Evolutionary conservation across 2,888 invertebrate species (phyloP).

Genomic region (Andrena camellia): DNA sequence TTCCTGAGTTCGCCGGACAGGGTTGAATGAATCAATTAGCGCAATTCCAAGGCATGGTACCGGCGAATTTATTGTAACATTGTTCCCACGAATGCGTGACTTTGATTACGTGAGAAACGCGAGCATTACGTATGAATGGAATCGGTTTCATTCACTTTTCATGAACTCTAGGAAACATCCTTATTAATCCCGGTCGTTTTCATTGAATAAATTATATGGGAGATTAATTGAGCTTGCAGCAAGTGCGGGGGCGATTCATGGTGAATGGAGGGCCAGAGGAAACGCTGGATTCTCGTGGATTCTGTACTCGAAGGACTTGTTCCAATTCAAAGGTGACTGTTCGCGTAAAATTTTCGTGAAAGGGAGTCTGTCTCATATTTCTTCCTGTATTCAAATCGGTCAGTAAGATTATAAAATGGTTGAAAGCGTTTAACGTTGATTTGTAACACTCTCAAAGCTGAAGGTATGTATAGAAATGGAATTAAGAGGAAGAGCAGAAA

Average conservation of each 20-base stretch:
- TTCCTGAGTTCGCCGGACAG: constrained; percentile 1
- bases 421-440: neutral
- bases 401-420: neutral
- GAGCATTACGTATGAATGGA: constrained; percentile 24
- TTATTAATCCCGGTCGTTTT: constrained; percentile 14
- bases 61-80: constrained; percentile 21
- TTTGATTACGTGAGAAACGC: constrained; percentile 40
- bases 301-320: neutral
- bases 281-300: neutral
- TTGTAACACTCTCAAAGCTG: neutral
- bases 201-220: neutral
- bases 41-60: constrained; percentile 28
- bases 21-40: constrained; percentile 42
- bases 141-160: constrained; percentile 46
- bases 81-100: constrained; percentile 43
- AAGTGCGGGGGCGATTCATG: neutral
- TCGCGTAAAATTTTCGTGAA: no score
- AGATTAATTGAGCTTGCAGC: neutral
- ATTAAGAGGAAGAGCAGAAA: no score
- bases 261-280: neutral
- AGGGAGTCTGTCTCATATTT: neutral
- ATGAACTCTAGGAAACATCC: constrained; percentile 5
- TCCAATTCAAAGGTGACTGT: no score
- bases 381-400: neutral
- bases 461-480: neutral